Conservation (phyloP, 2,797 vertebrate species). For the Limnodromus scolopaceus region DNA sequence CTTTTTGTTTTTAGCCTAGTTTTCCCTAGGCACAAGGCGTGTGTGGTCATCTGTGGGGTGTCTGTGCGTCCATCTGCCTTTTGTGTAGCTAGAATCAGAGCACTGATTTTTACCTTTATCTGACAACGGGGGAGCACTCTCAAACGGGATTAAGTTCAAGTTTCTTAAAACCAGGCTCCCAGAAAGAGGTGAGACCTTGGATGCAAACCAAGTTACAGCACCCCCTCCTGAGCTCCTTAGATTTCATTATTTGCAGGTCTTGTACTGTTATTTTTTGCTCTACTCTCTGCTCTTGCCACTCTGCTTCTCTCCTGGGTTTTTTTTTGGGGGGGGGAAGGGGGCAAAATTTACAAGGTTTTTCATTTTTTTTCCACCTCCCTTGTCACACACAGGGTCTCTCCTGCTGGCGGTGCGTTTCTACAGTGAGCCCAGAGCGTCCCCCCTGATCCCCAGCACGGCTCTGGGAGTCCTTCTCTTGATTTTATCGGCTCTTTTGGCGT, state of each 20-base stretch:
- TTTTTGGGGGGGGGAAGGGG: no score
- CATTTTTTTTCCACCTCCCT: neutral
- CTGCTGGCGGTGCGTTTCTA: constrained; percentile 85
- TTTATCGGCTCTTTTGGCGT: constrained; percentile 78
- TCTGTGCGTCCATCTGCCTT: neutral
- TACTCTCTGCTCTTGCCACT: neutral
- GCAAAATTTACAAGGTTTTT: neutral
- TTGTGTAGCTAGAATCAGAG: rapidly evolving
- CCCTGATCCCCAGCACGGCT: constrained; percentile 80
- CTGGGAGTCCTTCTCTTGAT: constrained; percentile 85
- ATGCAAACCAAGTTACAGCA: neutral
- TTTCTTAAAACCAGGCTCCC: neutral
- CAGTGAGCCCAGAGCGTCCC: constrained; percentile 51
- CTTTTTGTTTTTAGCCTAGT: neutral
- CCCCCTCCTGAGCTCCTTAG: no score
- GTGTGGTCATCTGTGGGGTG: neutral
- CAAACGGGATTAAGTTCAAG: neutral
- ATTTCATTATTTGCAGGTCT: neutral
- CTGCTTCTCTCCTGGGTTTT: neutral
- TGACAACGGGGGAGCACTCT: rapidly evolving
- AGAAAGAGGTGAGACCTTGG: neutral
- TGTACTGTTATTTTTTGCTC: neutral
- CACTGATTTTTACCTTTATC: neutral
- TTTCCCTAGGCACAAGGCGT: neutral
- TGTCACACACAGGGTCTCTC: constrained; percentile 80